phyloP scores from a whole-genome alignment of 2,113 vertebrate species.

The Hypocryptadius cinnamomeus region DNA sequence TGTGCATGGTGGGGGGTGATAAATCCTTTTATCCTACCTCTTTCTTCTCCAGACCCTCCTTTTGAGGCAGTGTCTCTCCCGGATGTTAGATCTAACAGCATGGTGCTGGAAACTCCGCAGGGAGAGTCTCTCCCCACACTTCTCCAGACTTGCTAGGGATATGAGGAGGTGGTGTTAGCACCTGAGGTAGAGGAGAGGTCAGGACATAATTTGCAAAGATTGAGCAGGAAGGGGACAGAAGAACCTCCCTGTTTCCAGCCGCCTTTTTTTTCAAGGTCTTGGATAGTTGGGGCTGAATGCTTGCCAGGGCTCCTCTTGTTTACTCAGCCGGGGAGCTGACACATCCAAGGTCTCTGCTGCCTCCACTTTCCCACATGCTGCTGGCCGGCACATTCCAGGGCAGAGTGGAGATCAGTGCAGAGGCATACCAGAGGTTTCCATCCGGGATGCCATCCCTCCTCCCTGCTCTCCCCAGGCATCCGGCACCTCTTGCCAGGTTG shows the following conservation, averaged over 20 bases:
- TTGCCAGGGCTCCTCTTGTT: constrained; percentile 65
- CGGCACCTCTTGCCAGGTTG: background rate
- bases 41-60: background rate
- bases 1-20: background rate
- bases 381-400: constrained; percentile 61
- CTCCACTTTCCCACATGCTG: constrained; percentile 66
- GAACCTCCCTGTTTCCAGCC: background rate
- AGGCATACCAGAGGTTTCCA: constrained; percentile 50
- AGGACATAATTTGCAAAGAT: background rate
- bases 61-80: background rate
- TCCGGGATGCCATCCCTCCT: background rate
- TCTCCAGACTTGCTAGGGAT: background rate
- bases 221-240: background rate
- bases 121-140: background rate
- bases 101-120: background rate
- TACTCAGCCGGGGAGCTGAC: constrained; percentile 68
- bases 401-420: constrained; percentile 40
- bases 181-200: background rate
- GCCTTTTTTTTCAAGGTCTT: constrained; percentile 36
- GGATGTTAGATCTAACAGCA: background rate
- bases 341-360: constrained; percentile 71
- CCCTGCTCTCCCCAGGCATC: background rate
- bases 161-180: background rate
- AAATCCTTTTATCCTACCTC: background rate
- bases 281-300: constrained; percentile 6